A percentile compares a stretch with the other conserved stretches of the same genome.
Conservation (phyloP, 2,113 vertebrate genomes). For the Ranitomeya imitator region DNA sequence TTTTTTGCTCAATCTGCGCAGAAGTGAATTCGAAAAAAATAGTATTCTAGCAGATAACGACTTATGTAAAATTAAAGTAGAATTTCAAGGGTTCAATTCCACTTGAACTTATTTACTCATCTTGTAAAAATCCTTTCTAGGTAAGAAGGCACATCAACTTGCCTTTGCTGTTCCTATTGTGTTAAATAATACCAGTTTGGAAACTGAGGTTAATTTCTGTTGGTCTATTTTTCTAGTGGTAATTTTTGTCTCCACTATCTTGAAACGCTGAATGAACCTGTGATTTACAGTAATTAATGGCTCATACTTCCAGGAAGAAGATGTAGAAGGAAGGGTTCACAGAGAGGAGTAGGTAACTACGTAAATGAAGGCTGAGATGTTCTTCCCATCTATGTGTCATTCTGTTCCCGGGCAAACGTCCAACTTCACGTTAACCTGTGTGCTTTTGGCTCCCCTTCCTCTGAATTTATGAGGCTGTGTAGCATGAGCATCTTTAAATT, state of each 20-base stretch:
- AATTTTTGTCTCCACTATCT: conserved; percentile 1
- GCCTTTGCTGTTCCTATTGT: background rate
- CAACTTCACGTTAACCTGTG: conserved; percentile 44
- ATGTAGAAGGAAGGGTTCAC: conserved; percentile 48
- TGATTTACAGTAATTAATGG: conserved; percentile 56
- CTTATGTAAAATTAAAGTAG: no score
- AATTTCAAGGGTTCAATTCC: no score
- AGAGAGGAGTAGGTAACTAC: conserved; percentile 44
- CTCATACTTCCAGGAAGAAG: conserved; percentile 52
- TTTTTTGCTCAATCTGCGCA: no score
- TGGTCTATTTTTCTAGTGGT: conserved; percentile 8
- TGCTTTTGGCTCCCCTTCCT: conserved; percentile 34
- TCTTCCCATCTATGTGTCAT: conserved; percentile 46
- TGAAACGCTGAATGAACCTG: background rate
- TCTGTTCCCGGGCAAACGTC: conserved; percentile 47
- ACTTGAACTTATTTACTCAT: no score
- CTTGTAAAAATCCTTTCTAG: no score
- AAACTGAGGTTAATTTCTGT: conserved; percentile 13
- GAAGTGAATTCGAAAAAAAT: no score
- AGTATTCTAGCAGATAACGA: no score
- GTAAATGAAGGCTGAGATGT: conserved; percentile 15
- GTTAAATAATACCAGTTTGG: conserved; percentile 6
- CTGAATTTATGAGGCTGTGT: conserved; percentile 33
- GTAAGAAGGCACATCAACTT: background rate
- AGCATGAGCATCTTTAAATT: conserved; percentile 43